These are phyloP conservation scores for Nycticorax nycticorax DNA, from an alignment of 2,113 vertebrate species.

Conservation along the genomic window DNA sequence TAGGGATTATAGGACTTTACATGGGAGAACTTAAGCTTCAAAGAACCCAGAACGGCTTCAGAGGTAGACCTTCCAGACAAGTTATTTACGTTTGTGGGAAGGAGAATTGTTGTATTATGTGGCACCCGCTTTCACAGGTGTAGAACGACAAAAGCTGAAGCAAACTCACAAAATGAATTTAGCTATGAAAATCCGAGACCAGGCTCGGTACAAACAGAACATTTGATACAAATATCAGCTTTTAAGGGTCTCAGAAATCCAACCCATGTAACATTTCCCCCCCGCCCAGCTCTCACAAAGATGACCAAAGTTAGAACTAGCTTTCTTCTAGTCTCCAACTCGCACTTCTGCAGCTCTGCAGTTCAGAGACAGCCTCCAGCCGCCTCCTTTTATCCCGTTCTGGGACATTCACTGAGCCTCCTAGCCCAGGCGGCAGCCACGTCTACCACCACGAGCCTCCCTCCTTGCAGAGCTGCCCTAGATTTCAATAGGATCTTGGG, in stretches of 20 bases:
- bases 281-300: not conserved
- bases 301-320: not conserved
- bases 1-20: not conserved
- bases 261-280: not conserved
- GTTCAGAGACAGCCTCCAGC: not conserved
- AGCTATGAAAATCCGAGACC: rapidly evolving
- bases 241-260: not conserved
- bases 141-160: rapidly evolving
- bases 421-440: not conserved
- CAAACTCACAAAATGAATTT: rapidly evolving
- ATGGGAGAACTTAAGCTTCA: not conserved
- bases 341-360: not conserved
- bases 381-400: not conserved
- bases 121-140: not conserved
- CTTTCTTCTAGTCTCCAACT: not conserved
- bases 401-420: not conserved
- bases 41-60: not conserved
- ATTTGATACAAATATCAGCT: not conserved
- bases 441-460: not conserved
- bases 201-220: rapidly evolving
- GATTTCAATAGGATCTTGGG: not conserved
- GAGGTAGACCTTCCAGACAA: not conserved
- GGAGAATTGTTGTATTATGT: not conserved
- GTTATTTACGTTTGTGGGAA: not conserved
- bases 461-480: not conserved